A percentile compares a stretch with the other conserved stretches of the same genome.
Conservation (phyloP, 1,140 invertebrate genomes). For the Cephus cinctus region DNA sequence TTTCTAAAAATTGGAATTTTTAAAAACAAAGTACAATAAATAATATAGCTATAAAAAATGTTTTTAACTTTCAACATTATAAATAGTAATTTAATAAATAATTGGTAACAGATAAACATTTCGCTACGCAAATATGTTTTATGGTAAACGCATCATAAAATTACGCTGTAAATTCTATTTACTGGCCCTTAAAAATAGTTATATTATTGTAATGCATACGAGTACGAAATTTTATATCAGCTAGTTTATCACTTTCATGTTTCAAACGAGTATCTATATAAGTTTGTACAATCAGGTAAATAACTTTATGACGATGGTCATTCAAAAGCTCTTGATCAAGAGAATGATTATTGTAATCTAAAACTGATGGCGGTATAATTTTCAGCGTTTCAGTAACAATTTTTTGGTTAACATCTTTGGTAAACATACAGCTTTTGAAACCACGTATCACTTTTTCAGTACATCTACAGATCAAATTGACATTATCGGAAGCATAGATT, state of each 20-base stretch:
- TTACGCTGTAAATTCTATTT: too few species aligned
- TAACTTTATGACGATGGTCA: conserved; percentile 11
- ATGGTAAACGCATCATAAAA: too few species aligned
- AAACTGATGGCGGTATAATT: not conserved
- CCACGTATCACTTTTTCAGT: conserved; percentile 12
- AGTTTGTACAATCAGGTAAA: conserved; percentile 6
- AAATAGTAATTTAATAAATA: too few species aligned
- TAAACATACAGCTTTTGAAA: not conserved
- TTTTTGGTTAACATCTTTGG: not conserved
- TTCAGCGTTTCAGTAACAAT: conserved; percentile 2
- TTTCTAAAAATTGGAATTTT: too few species aligned
- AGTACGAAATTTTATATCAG: conserved; percentile 2
- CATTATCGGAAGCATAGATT: conserved; percentile 5
- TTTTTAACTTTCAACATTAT: too few species aligned
- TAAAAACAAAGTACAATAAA: too few species aligned
- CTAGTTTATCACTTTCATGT: not conserved
- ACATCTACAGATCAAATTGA: conserved; percentile 2
- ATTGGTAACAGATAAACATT: too few species aligned
- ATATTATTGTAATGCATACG: conserved; percentile 11
- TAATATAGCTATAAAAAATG: too few species aligned
- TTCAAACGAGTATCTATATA: conserved; percentile 7
- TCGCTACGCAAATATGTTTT: too few species aligned
- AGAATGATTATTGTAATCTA: conserved; percentile 6
- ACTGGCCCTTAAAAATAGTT: too few species aligned
- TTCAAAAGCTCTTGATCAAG: conserved; percentile 8